These are phyloP conservation scores for Chelonus formosanus DNA, from an alignment of 2,888 invertebrate species.

Conservation along the genomic window DNA sequence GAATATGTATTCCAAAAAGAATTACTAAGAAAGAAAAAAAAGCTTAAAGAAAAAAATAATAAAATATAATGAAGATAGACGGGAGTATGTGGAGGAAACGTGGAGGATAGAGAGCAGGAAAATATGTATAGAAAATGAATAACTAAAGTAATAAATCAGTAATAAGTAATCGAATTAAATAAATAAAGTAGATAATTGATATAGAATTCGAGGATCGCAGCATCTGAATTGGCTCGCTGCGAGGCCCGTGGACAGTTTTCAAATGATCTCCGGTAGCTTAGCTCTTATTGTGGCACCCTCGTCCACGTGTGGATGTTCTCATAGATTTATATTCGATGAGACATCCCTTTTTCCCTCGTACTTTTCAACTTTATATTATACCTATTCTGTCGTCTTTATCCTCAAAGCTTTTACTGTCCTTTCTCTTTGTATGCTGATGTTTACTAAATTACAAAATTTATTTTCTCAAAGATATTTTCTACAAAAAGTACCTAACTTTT, in stretches of 20 bases:
- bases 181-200: conserved; percentile 65
- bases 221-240: conserved; percentile 64
- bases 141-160: conserved; percentile 49
- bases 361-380: conserved; percentile 29
- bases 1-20: no score
- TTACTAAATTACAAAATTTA: no score
- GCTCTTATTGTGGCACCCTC: conserved; percentile 61
- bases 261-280: conserved; percentile 66
- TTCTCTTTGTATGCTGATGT: neutral
- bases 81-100: conserved; percentile 29
- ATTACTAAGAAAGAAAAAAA: neutral
- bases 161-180: conserved; percentile 56
- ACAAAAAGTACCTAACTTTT: neutral
- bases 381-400: conserved; percentile 5
- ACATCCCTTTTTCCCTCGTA: conserved; percentile 22
- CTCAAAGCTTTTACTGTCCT: conserved; percentile 9
- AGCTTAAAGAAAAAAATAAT: conserved; percentile 25
- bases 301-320: conserved; percentile 49
- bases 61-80: conserved; percentile 18
- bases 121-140: conserved; percentile 40
- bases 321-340: conserved; percentile 37
- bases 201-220: conserved; percentile 61
- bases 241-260: conserved; percentile 65
- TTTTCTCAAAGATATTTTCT: conserved; percentile 1
- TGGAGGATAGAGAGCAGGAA: neutral